These are phyloP conservation scores for Metellina segmentata DNA, from an alignment of 2,888 invertebrate genomes.

Conservation along the genomic window DNA sequence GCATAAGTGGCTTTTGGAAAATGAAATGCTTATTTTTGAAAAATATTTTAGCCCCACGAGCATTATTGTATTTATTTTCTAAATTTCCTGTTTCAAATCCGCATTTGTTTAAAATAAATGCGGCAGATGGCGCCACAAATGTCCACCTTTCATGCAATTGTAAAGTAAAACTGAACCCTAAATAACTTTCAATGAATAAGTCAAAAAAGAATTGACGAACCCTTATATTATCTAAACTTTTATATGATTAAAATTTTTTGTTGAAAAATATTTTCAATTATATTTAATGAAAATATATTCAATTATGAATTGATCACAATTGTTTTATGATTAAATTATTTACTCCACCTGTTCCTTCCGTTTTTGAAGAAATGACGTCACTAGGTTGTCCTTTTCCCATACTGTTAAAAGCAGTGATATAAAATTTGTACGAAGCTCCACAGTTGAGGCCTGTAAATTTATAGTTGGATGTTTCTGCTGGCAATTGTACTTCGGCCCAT, in stretches of 20 bases:
- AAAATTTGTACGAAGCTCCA: constrained; percentile 81
- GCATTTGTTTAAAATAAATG: no score
- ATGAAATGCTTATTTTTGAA: no score
- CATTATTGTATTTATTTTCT: no score
- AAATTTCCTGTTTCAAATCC: no score
- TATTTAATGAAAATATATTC: not conserved
- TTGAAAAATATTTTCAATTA: not conserved
- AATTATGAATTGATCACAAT: not conserved
- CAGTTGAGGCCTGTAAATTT: constrained; percentile 79
- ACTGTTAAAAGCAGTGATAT: constrained; percentile 81
- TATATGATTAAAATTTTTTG: not conserved
- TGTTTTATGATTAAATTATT: no score
- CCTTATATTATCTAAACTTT: not conserved
- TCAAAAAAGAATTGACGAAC: not conserved
- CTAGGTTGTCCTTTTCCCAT: constrained; percentile 81
- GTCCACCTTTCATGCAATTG: no score
- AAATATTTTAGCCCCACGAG: no score
- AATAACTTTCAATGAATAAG: no score
- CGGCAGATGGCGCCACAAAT: no score
- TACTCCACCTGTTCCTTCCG: constrained; percentile 81
- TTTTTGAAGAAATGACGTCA: constrained; percentile 80
- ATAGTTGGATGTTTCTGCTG: constrained; percentile 77
- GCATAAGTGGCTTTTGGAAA: no score
- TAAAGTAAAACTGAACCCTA: no score
- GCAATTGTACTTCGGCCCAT: constrained; percentile 82